Base-by-base conservation (phyloP, 1,140 invertebrate species). In the Sycophaga agraensis region DNA sequence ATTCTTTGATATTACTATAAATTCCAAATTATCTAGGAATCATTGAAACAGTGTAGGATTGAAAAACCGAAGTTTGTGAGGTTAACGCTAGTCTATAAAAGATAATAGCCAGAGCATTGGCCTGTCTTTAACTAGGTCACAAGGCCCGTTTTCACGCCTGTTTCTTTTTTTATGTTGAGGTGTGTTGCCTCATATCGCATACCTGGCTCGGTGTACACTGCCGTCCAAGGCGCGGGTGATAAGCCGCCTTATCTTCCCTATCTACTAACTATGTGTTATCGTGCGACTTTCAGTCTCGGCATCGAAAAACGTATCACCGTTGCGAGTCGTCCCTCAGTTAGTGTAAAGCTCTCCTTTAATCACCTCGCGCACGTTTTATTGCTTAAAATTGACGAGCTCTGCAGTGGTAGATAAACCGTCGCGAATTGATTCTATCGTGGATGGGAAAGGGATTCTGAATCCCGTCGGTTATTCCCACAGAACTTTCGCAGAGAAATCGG, bases 181-280 rank as follows among this genome's bases (percentile, higher is more conserved):
- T 19, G 4, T 2, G 21, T 28, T 2, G 14, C 14, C 4, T 48
- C 28, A 9, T 16, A 21, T 54, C 22, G 16, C 34, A 17, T 58
- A 58, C 55, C 22, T 42, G 45, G n/a, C n/a, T n/a, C 14, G 11
- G 9, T 31, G 7, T 1, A 4, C 11, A 28, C 19, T 39, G 48
- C 8, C 46, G 55, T 34, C 21, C 34, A 21, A 16, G 24, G 22
- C 40, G 37, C 21, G 12, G 37, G 43, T 51, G 58, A 60, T 51
- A 60, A 53, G 49, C 17, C n/a, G 8, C 14, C 48, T 60, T 60
- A 60, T 60, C 58, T 60, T 51, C 7, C 39, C 48, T 60, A 60
- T 60, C 58, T 51, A 6, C 21, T 1, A 14, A 35, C n/a, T n/a
- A n/a, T n/a, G 34, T 12, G 48, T 53, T 60, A 51, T 53, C 49